Evolutionary conservation across 2,888 invertebrate genomes (phyloP), one percentile per base, ranked within the genome.

Genomic region (Lycaena phlaeas): DNA sequence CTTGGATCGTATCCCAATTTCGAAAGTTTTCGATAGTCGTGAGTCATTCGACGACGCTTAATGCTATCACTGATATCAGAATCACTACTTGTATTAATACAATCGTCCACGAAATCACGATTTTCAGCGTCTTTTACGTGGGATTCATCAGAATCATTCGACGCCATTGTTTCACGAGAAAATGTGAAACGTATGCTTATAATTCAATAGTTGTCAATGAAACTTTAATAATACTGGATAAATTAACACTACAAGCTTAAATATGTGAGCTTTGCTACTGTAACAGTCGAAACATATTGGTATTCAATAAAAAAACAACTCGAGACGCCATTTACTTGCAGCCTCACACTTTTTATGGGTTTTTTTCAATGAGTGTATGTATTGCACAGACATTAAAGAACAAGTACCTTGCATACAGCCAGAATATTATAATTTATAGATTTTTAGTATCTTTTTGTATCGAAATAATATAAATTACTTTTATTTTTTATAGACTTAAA

Each of bases 311-410:
- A 84, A 40, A 84, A 79, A 82, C 81, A 84, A 81, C 73, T 71
- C 74, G 72, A 77, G 84, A 82, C 84, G 84, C 84, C 84, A 84
- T 84, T 84, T 81, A 64, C 59, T 56, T 52, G 68, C 69, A 69
- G 67, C 67, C 66, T 70, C 63, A 59, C 58, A 70, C 64, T 73
- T 69, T 71, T 72, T 68, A 61, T 58, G 52, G 48, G 38, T 47
- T 43, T 38, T n/a, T 56, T 57, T 54, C 64, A 64, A 59, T 64
- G 61, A 59, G 48, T 53, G 55, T 12, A 22, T 56, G 57, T 61
- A 22, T 7, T 65, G 64, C 12, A 40, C 15, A 17, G 31, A 31
- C 31, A 12, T 26, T 10, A 12, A 7, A 15, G 2, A 10, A 27
- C 12, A 15, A 3, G 15, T 25, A 7, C 26, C 12, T 30, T 10